These are phyloP conservation scores for Enteromius fasciolatus DNA, from an alignment of 2,797 vertebrate genomes.

Conservation along the genomic window DNA sequence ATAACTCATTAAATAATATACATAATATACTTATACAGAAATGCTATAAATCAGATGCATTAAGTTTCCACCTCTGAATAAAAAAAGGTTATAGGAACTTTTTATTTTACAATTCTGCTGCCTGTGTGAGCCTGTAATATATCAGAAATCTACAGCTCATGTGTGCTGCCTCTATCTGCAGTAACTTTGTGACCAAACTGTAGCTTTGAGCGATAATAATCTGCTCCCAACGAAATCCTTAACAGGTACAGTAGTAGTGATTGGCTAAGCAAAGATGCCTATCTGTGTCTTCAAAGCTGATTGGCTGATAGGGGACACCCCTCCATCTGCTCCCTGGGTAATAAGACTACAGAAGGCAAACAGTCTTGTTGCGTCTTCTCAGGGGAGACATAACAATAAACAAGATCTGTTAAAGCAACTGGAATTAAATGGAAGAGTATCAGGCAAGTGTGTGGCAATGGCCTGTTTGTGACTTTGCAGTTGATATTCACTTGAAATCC, in stretches of 20 bases:
- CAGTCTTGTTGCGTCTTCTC: neutral
- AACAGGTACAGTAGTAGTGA: constrained; percentile 5
- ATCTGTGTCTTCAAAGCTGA: neutral
- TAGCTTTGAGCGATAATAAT: constrained; percentile 17
- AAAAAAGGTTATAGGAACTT: no score
- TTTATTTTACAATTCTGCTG: neutral
- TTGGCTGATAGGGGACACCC: neutral
- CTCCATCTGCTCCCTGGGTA: constrained; percentile 16
- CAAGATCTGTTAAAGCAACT: neutral
- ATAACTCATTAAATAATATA: neutral
- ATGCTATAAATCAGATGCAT: neutral
- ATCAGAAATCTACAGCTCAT: constrained; percentile 1
- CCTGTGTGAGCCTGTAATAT: neutral
- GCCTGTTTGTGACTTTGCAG: neutral
- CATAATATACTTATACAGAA: neutral
- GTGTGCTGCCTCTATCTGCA: neutral
- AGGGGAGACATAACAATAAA: neutral
- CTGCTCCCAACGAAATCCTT: constrained; percentile 12
- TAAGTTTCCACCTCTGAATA: neutral
- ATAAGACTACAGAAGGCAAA: neutral
- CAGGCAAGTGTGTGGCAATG: neutral
- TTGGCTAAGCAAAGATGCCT: neutral
- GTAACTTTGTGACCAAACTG: neutral
- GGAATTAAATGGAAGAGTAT: neutral
- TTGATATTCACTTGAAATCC: neutral